Percentiles rank a stretch among this genome's conserved stretches.
Conservation (phyloP, 2,888 invertebrate genomes). For the Branchellion lobata region DNA sequence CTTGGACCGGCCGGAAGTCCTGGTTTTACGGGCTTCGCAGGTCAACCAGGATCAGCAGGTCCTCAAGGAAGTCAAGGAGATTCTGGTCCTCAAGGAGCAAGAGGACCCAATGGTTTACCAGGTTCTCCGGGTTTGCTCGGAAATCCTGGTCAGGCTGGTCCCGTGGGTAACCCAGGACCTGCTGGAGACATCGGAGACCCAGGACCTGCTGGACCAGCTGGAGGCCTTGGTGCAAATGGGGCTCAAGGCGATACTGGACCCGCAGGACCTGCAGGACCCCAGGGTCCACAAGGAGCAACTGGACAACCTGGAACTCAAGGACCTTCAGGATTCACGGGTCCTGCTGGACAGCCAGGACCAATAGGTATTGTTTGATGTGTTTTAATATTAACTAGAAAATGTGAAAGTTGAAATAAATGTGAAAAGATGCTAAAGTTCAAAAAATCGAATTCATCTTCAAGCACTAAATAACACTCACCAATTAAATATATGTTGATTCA, state of each 20-base stretch:
- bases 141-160: background rate
- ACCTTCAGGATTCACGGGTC: conserved; percentile 42
- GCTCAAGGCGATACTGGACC: background rate
- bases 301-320: background rate
- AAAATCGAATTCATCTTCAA: too few species aligned
- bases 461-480: too few species aligned
- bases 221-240: background rate
- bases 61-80: background rate
- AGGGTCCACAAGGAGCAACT: background rate
- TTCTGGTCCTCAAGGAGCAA: conserved; percentile 13
- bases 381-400: too few species aligned
- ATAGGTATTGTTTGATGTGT: conserved; percentile 36
- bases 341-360: conserved; percentile 47
- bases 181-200: background rate
- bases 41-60: conserved; percentile 3
- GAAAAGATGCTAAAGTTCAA: too few species aligned
- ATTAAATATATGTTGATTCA: too few species aligned
- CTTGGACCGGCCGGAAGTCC: background rate
- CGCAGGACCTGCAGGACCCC: background rate
- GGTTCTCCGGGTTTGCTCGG: conserved; percentile 19
- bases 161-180: background rate
- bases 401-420: too few species aligned
- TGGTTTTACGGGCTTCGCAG: background rate
- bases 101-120: background rate
- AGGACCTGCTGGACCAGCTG: conserved; percentile 2